A percentile compares a stretch with the other conserved stretches of the same genome.
Conservation (phyloP, 2,888 invertebrate genomes). For the Tenthredo notha region DNA sequence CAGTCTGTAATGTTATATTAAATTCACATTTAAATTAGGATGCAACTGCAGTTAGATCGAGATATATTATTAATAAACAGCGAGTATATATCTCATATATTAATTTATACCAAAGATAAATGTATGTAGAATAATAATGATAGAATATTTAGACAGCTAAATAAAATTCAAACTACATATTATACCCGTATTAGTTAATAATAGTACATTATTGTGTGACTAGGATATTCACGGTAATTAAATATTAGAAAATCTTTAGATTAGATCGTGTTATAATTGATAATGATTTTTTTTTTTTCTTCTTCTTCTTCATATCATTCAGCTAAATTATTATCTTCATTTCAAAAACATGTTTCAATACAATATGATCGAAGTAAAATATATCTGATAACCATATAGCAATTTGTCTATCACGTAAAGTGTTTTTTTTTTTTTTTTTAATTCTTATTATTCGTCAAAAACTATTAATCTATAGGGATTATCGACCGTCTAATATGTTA, state of each 20-base stretch:
- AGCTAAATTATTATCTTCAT: not conserved
- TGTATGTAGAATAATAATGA: constrained; percentile 57
- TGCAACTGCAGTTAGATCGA: not conserved
- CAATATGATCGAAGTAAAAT: not conserved
- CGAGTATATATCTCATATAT: constrained; percentile 50
- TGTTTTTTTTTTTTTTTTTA: not conserved
- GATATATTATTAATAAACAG: not conserved
- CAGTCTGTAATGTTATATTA: not conserved
- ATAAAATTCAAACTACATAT: constrained; percentile 38
- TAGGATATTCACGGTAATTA: constrained; percentile 56
- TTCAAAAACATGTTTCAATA: not conserved
- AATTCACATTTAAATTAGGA: not conserved
- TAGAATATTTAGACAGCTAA: constrained; percentile 58
- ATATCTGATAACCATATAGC: not conserved
- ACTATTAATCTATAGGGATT: not conserved
- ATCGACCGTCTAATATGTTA: not conserved
- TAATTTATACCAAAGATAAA: constrained; percentile 73
- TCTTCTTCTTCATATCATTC: not conserved
- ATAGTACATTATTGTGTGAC: constrained; percentile 63
- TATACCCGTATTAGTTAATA: constrained; percentile 41
- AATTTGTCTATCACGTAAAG: not conserved
- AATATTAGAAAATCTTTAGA: constrained; percentile 55
- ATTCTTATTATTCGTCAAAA: too few species aligned
- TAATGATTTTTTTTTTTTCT: not conserved
- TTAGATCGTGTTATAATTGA: constrained; percentile 18